These are phyloP conservation scores for Chaetogeoica ovagalla DNA, from an alignment of 2,888 invertebrate species.

Conservation along the genomic window DNA sequence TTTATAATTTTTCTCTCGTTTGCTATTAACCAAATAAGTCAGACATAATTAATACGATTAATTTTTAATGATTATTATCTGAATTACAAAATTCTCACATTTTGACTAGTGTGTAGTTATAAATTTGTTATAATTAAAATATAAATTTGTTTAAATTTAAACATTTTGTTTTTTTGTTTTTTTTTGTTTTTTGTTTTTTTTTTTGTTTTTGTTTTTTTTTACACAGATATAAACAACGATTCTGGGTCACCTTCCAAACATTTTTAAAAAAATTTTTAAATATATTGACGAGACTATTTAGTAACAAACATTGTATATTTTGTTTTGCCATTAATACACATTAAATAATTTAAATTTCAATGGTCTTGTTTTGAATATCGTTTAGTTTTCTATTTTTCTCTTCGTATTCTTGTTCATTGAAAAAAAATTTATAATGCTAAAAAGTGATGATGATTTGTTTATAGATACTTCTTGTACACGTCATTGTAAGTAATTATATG, in stretches of 20 bases:
- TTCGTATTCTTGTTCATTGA: constrained; percentile 29
- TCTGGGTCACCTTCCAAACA: constrained; percentile 51
- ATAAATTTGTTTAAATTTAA: constrained; percentile 23
- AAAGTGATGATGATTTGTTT: constrained; percentile 5
- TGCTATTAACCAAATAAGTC: constrained; percentile 21
- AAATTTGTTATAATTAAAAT: constrained; percentile 6
- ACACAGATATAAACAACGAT: constrained; percentile 51
- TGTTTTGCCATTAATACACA: constrained; percentile 48
- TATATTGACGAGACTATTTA: constrained; percentile 41
- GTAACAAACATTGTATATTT: constrained; percentile 37
- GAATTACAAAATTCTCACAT: too few relatives aligned
- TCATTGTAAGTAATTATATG: background rate
- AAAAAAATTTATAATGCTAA: constrained; percentile 19
- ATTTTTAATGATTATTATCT: background rate
- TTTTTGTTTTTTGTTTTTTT: too few relatives aligned
- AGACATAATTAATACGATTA: background rate
- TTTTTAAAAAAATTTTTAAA: constrained; percentile 29
- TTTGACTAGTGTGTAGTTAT: background rate
- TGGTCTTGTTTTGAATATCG: constrained; percentile 8
- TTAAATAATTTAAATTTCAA: constrained; percentile 26
- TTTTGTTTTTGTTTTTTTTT: constrained; percentile 24
- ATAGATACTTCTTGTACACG: background rate
- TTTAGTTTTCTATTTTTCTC: constrained; percentile 25
- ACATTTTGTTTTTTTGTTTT: constrained; percentile 26
- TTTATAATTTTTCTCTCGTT: background rate